Conservation (phyloP, 2,113 vertebrate species). For the Lepus europaeus region DNA sequence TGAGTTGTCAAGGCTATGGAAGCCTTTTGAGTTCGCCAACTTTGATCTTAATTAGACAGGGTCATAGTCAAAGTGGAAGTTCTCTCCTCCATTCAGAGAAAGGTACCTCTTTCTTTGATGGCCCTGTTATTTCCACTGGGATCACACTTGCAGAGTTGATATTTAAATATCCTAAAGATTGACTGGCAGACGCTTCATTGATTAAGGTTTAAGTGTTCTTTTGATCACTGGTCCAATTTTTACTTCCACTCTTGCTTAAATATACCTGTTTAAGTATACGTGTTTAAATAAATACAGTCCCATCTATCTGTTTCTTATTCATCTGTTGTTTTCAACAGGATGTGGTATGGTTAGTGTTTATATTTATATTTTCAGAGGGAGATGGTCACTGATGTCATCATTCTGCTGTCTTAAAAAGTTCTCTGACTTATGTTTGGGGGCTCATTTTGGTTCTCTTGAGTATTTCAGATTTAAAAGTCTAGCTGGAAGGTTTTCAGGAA, state of each 20-base stretch:
- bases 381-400: background rate
- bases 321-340: background rate
- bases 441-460: background rate
- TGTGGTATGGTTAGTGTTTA: too few relatives aligned
- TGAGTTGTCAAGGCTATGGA: too few relatives aligned
- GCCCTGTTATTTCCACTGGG: too few relatives aligned
- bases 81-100: too few relatives aligned
- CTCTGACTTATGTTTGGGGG: background rate
- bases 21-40: too few relatives aligned
- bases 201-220: background rate
- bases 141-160: background rate
- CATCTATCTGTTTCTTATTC: background rate
- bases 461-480: background rate
- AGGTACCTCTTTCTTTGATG: too few relatives aligned
- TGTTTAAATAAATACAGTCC: background rate
- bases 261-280: background rate
- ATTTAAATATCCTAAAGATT: background rate
- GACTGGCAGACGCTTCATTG: background rate
- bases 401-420: background rate
- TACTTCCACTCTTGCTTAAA: background rate
- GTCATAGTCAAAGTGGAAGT: too few relatives aligned
- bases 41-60: too few relatives aligned
- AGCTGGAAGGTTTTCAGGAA: background rate
- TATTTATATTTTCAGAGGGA: background rate
- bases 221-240: background rate